Conservation (phyloP, 2,888 invertebrate species). For the Eledona agricola region DNA sequence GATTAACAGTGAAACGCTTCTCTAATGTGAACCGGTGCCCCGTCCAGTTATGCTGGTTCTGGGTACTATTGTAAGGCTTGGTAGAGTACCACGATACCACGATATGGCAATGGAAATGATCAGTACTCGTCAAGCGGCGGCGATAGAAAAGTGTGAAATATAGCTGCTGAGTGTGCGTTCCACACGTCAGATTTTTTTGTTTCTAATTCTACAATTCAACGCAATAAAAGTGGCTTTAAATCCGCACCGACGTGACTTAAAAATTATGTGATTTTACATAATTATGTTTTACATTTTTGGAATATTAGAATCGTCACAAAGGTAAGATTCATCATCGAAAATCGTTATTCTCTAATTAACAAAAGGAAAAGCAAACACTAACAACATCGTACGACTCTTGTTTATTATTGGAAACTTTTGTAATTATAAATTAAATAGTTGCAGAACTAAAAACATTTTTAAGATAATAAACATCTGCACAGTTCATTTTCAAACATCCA, state of each 20-base stretch:
- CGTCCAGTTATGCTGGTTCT: constrained; percentile 14
- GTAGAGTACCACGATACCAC: constrained; percentile 32
- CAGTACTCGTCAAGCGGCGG: constrained; percentile 37
- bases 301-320: constrained; percentile 7
- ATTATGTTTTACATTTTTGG: too few relatives aligned
- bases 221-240: constrained; percentile 16
- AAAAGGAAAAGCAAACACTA: too few relatives aligned
- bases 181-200: constrained; percentile 23
- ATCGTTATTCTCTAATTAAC: too few relatives aligned
- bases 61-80: constrained; percentile 29
- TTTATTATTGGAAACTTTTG: too few relatives aligned
- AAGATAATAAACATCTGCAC: too few relatives aligned
- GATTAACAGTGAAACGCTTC: constrained; percentile 20
- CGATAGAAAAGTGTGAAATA: constrained; percentile 25
- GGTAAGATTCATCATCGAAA: constrained; percentile 9
- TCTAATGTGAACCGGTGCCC: constrained; percentile 24
- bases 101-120: too few relatives aligned
- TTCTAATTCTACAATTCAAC: constrained; percentile 22
- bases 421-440: too few relatives aligned
- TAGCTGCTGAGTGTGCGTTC: constrained; percentile 20
- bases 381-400: too few relatives aligned
- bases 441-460: too few relatives aligned
- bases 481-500: too few relatives aligned
- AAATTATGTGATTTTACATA: too few relatives aligned
- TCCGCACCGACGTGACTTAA: constrained; percentile 24